These are phyloP conservation scores for Lepas anatifera DNA, from an alignment of 2,888 invertebrate genomes.

Conservation along the genomic window DNA sequence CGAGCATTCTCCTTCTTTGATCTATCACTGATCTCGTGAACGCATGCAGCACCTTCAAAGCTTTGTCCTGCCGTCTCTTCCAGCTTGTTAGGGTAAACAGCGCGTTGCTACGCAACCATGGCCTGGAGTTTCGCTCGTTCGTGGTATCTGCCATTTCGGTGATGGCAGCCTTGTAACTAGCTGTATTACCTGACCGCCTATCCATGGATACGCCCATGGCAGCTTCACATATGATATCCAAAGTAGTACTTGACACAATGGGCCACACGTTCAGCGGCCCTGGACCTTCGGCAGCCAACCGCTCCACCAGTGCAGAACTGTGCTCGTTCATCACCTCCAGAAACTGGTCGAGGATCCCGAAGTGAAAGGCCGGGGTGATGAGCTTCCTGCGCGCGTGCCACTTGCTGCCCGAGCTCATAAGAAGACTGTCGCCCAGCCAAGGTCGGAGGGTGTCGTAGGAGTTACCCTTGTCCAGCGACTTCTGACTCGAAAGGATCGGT, in stretches of 20 bases:
- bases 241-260: conserved; percentile 46
- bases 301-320: conserved; percentile 43
- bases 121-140: conserved; percentile 32
- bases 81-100: conserved; percentile 46
- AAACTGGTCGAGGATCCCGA: conserved; percentile 59
- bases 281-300: conserved; percentile 36
- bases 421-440: conserved; percentile 46
- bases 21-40: conserved; percentile 41
- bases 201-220: conserved; percentile 67
- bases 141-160: conserved; percentile 31
- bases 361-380: conserved; percentile 66
- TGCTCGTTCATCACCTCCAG: conserved; percentile 54
- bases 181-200: conserved; percentile 42
- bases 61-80: conserved; percentile 45
- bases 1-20: neutral
- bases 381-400: conserved; percentile 58
- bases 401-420: conserved; percentile 45
- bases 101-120: conserved; percentile 45
- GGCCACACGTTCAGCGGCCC: conserved; percentile 46
- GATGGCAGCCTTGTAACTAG: conserved; percentile 48
- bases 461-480: conserved; percentile 34
- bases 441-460: conserved; percentile 45
- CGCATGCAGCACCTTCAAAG: conserved; percentile 46
- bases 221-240: conserved; percentile 61
- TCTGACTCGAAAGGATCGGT: neutral